Evolutionary conservation across 2,113 vertebrate species (phyloP).

Genomic region (Chaetorhynchus papuensis): DNA sequence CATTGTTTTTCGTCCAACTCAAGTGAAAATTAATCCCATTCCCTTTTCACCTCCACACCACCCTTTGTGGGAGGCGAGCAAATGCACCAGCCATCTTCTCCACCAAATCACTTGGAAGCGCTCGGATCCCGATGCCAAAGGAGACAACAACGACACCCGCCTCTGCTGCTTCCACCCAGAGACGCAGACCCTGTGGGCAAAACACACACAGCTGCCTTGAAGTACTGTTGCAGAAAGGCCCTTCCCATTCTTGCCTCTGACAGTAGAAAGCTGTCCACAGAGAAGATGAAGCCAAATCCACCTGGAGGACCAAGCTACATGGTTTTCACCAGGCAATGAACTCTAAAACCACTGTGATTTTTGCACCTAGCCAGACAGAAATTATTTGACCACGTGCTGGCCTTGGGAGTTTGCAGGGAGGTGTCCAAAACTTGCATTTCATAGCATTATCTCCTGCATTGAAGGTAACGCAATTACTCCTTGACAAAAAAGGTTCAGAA

Average conservation of each 20-base stretch:
- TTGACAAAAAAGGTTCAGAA: background rate
- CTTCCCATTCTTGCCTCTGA: background rate
- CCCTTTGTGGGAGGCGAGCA: slow-evolving; percentile 47
- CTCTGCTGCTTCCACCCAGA: slow-evolving; percentile 62
- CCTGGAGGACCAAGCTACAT: background rate
- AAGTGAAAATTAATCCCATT: background rate
- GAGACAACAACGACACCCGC: slow-evolving; percentile 58
- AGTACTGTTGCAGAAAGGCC: background rate
- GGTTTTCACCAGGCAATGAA: background rate
- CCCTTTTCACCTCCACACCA: slow-evolving; percentile 61
- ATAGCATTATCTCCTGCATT: background rate
- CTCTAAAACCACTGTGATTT: background rate
- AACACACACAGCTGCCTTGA: background rate
- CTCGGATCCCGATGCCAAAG: slow-evolving; percentile 60
- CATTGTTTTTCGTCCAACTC: background rate
- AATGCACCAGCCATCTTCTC: slow-evolving; percentile 59
- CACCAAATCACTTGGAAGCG: slow-evolving; percentile 15
- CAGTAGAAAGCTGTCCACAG: background rate
- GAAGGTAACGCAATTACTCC: background rate
- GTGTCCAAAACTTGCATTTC: background rate
- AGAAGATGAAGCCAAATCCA: background rate
- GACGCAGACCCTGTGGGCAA: slow-evolving; percentile 43
- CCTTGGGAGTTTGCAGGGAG: background rate
- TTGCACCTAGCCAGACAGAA: background rate
- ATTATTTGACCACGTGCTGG: background rate